phyloP scores from a whole-genome alignment of 2,888 invertebrate genomes.

The Troides helena region DNA sequence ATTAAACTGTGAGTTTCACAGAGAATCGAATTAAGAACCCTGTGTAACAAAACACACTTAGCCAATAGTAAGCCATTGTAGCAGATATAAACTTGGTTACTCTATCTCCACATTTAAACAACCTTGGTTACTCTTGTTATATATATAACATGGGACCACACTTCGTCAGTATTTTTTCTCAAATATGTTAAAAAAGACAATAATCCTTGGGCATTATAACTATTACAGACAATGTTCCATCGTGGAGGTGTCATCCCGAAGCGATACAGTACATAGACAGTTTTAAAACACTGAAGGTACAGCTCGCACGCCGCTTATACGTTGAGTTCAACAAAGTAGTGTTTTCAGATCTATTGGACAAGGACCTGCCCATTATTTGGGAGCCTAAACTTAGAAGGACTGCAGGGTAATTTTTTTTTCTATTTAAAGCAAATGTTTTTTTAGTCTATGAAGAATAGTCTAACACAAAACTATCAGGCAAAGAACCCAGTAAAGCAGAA shows the following conservation, averaged over 20 bases:
- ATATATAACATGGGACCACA: no score
- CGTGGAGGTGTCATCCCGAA: slow-evolving; percentile 82
- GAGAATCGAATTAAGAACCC: no score
- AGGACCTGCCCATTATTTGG: slow-evolving; percentile 87
- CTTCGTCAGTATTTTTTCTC: no score
- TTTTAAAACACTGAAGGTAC: slow-evolving; percentile 84
- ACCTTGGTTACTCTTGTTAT: no score
- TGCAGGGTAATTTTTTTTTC: slow-evolving; percentile 80
- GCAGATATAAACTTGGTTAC: no score
- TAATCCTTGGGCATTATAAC: no score
- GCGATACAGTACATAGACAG: slow-evolving; percentile 84
- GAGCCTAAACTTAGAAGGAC: slow-evolving; percentile 90
- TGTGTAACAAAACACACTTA: no score
- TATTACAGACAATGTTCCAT: slow-evolving; percentile 72
- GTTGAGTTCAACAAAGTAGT: slow-evolving; percentile 87
- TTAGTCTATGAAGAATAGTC: slow-evolving; percentile 42
- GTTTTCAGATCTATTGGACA: slow-evolving; percentile 85
- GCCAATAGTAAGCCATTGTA: no score
- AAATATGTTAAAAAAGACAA: no score
- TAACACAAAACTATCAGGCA: slow-evolving; percentile 32
- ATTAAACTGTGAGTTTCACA: no score
- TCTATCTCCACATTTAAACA: no score
- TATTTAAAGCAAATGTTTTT: slow-evolving; percentile 34
- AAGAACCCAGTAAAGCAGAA: slow-evolving; percentile 54
- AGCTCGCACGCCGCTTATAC: slow-evolving; percentile 84